Percentiles rank a stretch among this genome's conserved stretches.
Conservation (phyloP, 2,888 invertebrate species). For the Cyclophora albipunctata region DNA sequence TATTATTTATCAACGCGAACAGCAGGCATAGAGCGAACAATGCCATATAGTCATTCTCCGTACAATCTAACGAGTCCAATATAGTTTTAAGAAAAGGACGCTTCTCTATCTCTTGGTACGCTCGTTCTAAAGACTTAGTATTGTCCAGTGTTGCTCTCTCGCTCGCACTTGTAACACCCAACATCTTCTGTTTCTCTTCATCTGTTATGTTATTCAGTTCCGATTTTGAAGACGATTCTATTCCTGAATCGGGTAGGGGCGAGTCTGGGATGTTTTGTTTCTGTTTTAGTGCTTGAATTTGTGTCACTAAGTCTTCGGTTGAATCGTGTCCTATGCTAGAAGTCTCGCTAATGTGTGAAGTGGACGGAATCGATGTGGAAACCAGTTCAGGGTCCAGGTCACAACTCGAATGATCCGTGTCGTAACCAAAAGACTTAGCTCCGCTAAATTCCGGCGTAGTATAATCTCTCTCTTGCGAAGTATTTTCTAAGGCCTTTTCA, state of each 20-base stretch:
- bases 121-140: conserved; percentile 38
- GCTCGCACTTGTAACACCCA: conserved; percentile 33
- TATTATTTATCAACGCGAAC: conserved; percentile 94
- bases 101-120: conserved; percentile 65
- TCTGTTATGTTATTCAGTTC: conserved; percentile 89
- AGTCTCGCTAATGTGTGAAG: conserved; percentile 68
- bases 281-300: conserved; percentile 37
- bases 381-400: conserved; percentile 69
- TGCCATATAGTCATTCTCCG: conserved; percentile 95
- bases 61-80: conserved; percentile 88
- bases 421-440: conserved; percentile 53
- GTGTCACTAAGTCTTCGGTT: conserved; percentile 63
- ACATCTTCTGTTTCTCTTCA: conserved; percentile 89
- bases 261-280: conserved; percentile 68
- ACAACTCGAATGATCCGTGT: conserved; percentile 68
- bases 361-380: conserved; percentile 67
- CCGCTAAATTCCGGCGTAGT: conserved; percentile 62
- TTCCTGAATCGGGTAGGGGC: conserved; percentile 62
- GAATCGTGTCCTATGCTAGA: conserved; percentile 68
- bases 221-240: conserved; percentile 57
- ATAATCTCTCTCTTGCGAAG: conserved; percentile 61
- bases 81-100: conserved; percentile 93
- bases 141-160: conserved; percentile 32
- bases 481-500: conserved; percentile 81
- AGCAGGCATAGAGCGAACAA: conserved; percentile 93